Evolutionary conservation across 2,797 vertebrate genomes (phyloP).

Genomic region (Crenichthys baileyi): DNA sequence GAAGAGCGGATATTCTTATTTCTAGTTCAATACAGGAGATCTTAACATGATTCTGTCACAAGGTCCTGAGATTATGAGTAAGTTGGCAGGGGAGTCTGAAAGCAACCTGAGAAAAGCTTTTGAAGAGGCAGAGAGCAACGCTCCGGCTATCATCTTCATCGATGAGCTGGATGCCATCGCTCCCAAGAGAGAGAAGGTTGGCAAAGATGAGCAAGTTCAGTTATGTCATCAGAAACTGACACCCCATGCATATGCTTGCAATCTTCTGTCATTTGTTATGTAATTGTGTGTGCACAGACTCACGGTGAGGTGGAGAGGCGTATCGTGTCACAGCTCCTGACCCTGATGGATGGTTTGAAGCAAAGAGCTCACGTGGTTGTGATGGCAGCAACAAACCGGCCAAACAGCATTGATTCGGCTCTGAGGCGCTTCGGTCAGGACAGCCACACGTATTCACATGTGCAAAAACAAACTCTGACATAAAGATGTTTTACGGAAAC

Average conservation of each 20-base stretch:
- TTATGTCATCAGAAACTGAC: neutral
- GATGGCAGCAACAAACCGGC: conserved; percentile 97
- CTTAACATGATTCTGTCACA: conserved; percentile 22
- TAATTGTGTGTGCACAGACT: conserved; percentile 76
- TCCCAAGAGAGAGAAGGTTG: conserved; percentile 96
- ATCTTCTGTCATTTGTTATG: neutral
- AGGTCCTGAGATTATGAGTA: conserved; percentile 99
- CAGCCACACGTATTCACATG: neutral
- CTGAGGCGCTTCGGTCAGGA: conserved; percentile 91
- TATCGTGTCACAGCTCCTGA: conserved; percentile 95
- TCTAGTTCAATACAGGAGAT: conserved; percentile 4
- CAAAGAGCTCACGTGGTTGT: conserved; percentile 95
- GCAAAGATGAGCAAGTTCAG: neutral
- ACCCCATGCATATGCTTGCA: neutral
- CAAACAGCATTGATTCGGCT: conserved; percentile 94
- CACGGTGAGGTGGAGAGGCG: conserved; percentile 95
- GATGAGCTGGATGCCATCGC: conserved; percentile 96
- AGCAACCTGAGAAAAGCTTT: conserved; percentile 97
- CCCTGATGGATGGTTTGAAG: conserved; percentile 95
- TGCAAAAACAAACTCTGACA: neutral
- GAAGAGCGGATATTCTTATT: neutral
- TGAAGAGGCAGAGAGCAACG: conserved; percentile 96
- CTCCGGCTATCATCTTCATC: conserved; percentile 96
- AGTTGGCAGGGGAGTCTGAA: conserved; percentile 95
- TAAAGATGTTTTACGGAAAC: neutral